phyloP scores from a whole-genome alignment of 2,797 vertebrate genomes.

The Gastrophryne carolinensis region DNA sequence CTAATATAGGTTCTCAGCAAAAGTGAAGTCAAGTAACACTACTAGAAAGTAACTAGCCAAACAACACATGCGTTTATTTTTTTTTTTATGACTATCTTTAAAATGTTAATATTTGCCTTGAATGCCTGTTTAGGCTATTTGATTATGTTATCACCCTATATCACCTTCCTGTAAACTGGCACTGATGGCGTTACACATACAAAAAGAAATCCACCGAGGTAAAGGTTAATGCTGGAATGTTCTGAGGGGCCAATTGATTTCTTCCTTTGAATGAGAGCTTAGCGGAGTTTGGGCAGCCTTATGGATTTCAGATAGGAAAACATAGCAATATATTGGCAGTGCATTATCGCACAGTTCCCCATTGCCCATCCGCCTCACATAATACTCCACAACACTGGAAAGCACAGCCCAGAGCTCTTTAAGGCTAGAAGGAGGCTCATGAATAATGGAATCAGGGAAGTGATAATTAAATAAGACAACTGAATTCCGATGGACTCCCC shows the following conservation, averaged over 20 bases:
- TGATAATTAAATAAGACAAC: conserved; percentile 79
- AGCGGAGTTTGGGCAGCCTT: conserved; percentile 64
- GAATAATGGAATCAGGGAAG: conserved; percentile 76
- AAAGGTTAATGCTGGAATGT: neutral
- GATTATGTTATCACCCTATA: too few relatives aligned
- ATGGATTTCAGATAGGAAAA: conserved; percentile 68
- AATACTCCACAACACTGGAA: conserved; percentile 77
- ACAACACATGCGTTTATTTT: too few relatives aligned
- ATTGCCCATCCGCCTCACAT: conserved; percentile 66
- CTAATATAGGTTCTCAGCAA: too few relatives aligned
- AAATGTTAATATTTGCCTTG: too few relatives aligned
- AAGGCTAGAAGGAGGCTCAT: conserved; percentile 73
- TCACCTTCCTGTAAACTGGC: neutral
- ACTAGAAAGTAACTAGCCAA: too few relatives aligned
- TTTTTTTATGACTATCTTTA: too few relatives aligned
- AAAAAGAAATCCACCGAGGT: too few relatives aligned
- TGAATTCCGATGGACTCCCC: conserved; percentile 71
- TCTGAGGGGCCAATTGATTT: conserved; percentile 51
- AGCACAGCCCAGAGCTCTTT: conserved; percentile 73
- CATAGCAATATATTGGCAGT: conserved; percentile 69
- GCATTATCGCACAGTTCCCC: conserved; percentile 70
- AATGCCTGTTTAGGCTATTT: too few relatives aligned
- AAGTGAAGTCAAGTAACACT: too few relatives aligned
- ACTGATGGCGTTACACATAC: too few relatives aligned
- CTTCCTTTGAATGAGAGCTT: conserved; percentile 63